Base-by-base conservation (phyloP, 2,797 vertebrate genomes). In the Ciconia nigra region DNA sequence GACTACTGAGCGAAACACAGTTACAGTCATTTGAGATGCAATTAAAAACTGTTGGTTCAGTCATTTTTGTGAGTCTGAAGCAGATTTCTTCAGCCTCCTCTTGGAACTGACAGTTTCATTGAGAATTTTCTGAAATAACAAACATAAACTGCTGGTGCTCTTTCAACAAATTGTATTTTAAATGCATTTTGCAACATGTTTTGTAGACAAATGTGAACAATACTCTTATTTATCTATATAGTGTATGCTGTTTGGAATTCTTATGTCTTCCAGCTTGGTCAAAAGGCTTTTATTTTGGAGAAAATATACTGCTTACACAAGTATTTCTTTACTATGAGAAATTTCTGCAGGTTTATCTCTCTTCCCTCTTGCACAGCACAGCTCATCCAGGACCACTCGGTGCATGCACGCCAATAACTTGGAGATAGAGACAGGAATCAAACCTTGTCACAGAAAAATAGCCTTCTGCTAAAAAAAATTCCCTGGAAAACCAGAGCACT, bases 1-100 rank as follows among this genome's bases (percentile, higher is more conserved):
- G 97, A 89, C 97, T 78, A 83, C 97, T 41, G 96, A 93, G 97
- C 28, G 46, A 81, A 96, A 97, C 49, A 37, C 94, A 93, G 97
- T 97, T 80, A 94, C 83, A 94, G 92, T 73, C 95, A 52, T 95
- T 95, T 82, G 96, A 92, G 97, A 97, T 95, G 98, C 97, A 97
- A 95, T 98, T 98, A 98, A 97, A 96, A 97, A 62, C 97, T 87
- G 83, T 92, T 77, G 94, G 91, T 97, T 96, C 95, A 89, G 88
- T 93, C 91, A 10, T 73, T n/a, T 83, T 96, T 67, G 46, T 61
- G 93, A 97, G 94, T 89, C 87, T 89, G 92, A 87, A 97, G 96
- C 92, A 74, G 94, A 96, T 95, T 97, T 88, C 96, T 97, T 57
- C 93, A 97, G 96, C 95, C 91, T 80, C 81, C 95, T 87, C 33